Conservation (phyloP, 37 sponge, comb jelly and placozoan genomes). For the Bolinopsis microptera region DNA sequence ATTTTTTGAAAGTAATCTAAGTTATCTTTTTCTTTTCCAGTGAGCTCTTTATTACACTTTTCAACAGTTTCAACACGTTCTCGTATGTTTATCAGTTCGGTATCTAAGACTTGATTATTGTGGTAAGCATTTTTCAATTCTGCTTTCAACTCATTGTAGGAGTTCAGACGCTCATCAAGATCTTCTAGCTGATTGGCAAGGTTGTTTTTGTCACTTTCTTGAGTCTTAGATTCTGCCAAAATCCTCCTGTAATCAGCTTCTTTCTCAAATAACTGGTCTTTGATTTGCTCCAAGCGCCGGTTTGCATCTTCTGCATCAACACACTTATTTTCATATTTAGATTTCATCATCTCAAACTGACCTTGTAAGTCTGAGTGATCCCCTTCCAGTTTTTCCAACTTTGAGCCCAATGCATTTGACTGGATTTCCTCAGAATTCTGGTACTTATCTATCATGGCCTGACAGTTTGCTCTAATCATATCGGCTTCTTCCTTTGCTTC, state of each 20-base stretch:
- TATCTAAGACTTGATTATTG: slow-evolving; percentile 22
- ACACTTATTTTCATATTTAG: not conserved
- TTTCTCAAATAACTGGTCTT: slow-evolving; percentile 40
- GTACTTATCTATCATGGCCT: slow-evolving; percentile 34
- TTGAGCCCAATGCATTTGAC: slow-evolving; percentile 9
- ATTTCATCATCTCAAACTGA: not conserved
- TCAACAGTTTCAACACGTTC: not conserved
- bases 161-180: slow-evolving; percentile 20
- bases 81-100: not conserved
- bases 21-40: slow-evolving; percentile 9
- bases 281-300: slow-evolving; percentile 20
- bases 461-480: slow-evolving; percentile 23
- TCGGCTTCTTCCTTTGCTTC: slow-evolving; percentile 48
- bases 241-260: slow-evolving; percentile 35
- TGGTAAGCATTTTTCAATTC: slow-evolving; percentile 34
- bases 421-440: slow-evolving; percentile 53
- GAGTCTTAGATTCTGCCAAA: not conserved
- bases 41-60: not conserved
- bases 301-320: not conserved
- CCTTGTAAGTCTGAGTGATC: not conserved
- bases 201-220: slow-evolving; percentile 21
- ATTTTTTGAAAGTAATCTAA: slow-evolving; percentile 43
- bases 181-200: slow-evolving; percentile 47
- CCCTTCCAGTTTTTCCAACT: not conserved
- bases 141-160: slow-evolving; percentile 34